phyloP scores from a whole-genome alignment of 1,140 invertebrate genomes.

The Cyrtorhinus lividipennis region DNA sequence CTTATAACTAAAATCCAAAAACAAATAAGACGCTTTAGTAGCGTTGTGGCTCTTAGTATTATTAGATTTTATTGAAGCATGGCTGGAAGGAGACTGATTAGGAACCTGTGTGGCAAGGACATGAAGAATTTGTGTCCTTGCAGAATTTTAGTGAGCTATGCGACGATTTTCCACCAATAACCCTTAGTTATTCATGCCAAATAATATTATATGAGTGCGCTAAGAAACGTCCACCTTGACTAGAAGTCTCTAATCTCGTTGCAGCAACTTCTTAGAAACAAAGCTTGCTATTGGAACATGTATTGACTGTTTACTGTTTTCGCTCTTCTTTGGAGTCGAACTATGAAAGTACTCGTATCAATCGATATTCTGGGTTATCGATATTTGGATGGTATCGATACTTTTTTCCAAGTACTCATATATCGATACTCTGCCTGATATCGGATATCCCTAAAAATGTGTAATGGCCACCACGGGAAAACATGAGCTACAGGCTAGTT shows the following conservation, averaged over 20 bases:
- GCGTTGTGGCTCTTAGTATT: not conserved
- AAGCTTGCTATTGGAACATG: not conserved
- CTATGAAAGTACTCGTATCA: conserved; percentile 2
- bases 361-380: not conserved
- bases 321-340: not conserved
- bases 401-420: not conserved
- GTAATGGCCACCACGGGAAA: too few relatives aligned
- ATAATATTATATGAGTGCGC: not conserved
- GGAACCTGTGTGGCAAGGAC: not conserved
- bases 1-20: not conserved
- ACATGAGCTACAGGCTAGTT: too few relatives aligned
- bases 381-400: not conserved
- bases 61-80: not conserved
- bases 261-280: not conserved
- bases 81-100: not conserved
- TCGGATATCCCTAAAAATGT: conserved; percentile 7
- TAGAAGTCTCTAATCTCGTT: not conserved
- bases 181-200: not conserved
- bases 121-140: not conserved
- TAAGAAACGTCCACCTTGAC: not conserved
- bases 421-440: not conserved
- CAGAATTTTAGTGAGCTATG: not conserved
- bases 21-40: not conserved
- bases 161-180: not conserved
- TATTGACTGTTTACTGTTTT: not conserved